A percentile compares a stretch with the other conserved stretches of the same genome.
These are phyloP conservation scores for Drosophila subpulchrella DNA, from an alignment of 1,140 invertebrate species.

Conservation along the genomic window DNA sequence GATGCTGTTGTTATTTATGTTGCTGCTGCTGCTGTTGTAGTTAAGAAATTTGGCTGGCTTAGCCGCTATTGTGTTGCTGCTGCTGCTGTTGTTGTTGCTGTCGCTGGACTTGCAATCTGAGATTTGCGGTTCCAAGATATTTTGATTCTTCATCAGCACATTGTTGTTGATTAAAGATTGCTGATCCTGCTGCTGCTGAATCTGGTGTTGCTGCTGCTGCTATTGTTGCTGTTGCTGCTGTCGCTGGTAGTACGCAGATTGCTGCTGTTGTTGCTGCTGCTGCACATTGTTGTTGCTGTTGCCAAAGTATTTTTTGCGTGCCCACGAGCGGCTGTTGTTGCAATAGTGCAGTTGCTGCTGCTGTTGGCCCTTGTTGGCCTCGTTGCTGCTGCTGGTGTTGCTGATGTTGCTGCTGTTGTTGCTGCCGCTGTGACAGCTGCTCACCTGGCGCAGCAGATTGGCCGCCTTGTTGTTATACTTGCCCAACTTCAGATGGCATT, in stretches of 20 bases:
- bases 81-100: conserved; percentile 41
- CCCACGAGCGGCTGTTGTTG: conserved; percentile 45
- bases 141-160: conserved; percentile 61
- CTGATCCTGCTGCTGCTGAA: conserved; percentile 17
- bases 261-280: conserved; percentile 44
- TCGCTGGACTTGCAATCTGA: conserved; percentile 37
- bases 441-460: conserved; percentile 56
- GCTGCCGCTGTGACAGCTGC: conserved; percentile 38
- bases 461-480: conserved; percentile 63
- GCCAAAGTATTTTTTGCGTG: conserved; percentile 62
- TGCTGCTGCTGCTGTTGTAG: conserved; percentile 19
- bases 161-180: conserved; percentile 58
- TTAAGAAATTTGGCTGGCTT: conserved; percentile 28
- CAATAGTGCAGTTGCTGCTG: conserved; percentile 36
- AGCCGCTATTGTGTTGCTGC: conserved; percentile 6
- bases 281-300: conserved; percentile 23
- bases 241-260: conserved; percentile 33
- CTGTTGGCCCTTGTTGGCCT: conserved; percentile 34
- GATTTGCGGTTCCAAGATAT: conserved; percentile 34
- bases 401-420: conserved; percentile 21
- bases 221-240: conserved; percentile 19
- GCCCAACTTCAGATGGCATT: conserved; percentile 50
- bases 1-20: conserved; percentile 11
- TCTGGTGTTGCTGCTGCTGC: conserved; percentile 20
- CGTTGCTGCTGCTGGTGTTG: conserved; percentile 33